Evolutionary conservation across 2,888 invertebrate species (phyloP).

Genomic region (Pocota personata): DNA sequence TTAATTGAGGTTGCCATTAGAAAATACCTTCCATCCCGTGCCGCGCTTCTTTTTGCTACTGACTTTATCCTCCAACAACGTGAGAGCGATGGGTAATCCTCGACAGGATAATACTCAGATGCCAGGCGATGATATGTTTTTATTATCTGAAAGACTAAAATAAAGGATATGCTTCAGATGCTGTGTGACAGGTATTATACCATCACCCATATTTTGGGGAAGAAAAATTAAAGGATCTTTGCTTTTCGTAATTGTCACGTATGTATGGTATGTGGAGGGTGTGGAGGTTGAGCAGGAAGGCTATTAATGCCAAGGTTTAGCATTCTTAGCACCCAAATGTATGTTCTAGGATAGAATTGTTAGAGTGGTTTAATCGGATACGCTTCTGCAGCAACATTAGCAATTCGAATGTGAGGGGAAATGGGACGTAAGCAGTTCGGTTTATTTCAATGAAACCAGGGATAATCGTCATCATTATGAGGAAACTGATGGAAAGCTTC

Average conservation of each 20-base stretch:
- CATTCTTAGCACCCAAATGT: neutral
- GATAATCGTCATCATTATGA: slow-evolving; percentile 31
- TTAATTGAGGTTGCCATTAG: slow-evolving; percentile 55
- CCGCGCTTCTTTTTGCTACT: neutral
- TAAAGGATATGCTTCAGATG: slow-evolving; percentile 22
- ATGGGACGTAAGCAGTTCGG: slow-evolving; percentile 33
- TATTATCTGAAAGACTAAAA: slow-evolving; percentile 46
- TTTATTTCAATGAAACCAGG: slow-evolving; percentile 32
- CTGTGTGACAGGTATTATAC: neutral
- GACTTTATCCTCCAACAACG: slow-evolving; percentile 27
- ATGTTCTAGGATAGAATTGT: slow-evolving; percentile 3
- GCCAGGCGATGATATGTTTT: slow-evolving; percentile 39
- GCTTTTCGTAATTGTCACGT: slow-evolving; percentile 28
- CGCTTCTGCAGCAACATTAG: slow-evolving; percentile 31
- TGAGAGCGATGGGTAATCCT: slow-evolving; percentile 35
- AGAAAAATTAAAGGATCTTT: neutral
- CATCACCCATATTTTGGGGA: neutral
- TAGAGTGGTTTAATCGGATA: slow-evolving; percentile 21
- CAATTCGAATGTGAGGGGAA: slow-evolving; percentile 50
- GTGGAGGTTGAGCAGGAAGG: neutral
- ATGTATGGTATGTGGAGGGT: neutral
- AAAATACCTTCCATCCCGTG: slow-evolving; percentile 9
- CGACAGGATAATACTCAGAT: slow-evolving; percentile 34
- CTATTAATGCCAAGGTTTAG: neutral
- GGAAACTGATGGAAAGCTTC: neutral